Evolutionary conservation across 2,113 vertebrate species (phyloP).

Genomic region (Diadophis punctatus): DNA sequence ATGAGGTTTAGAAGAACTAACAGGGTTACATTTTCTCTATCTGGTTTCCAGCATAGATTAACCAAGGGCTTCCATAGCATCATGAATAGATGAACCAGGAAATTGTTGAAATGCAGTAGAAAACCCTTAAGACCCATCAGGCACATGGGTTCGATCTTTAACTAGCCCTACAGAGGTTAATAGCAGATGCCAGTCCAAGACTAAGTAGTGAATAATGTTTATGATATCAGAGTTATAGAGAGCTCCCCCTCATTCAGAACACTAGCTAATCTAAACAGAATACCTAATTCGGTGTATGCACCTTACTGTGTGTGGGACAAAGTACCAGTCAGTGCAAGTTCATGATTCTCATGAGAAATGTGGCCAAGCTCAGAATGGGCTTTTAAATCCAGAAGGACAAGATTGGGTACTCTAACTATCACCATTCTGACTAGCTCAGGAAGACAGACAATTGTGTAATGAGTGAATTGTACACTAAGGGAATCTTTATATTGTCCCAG

Average conservation of each 20-base stretch:
- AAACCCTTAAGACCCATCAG: neutral
- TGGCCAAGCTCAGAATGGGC: neutral
- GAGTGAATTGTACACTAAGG: neutral
- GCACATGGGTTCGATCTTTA: neutral
- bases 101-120: neutral
- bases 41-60: neutral
- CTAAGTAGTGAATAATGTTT: neutral
- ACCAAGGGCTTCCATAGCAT: neutral
- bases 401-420: neutral
- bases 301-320: neutral
- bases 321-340: neutral
- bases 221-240: neutral
- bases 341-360: neutral
- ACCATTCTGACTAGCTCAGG: neutral
- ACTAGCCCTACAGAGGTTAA: neutral
- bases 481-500: neutral
- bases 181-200: neutral
- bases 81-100: neutral
- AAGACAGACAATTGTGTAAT: neutral
- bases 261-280: neutral
- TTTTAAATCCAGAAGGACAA: neutral
- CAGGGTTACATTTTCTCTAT: neutral
- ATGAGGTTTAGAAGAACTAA: neutral
- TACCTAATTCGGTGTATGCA: neutral
- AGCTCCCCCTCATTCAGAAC: neutral